These are phyloP conservation scores for Trisateles emortualis DNA, from an alignment of 2,888 invertebrate species.

Conservation along the genomic window DNA sequence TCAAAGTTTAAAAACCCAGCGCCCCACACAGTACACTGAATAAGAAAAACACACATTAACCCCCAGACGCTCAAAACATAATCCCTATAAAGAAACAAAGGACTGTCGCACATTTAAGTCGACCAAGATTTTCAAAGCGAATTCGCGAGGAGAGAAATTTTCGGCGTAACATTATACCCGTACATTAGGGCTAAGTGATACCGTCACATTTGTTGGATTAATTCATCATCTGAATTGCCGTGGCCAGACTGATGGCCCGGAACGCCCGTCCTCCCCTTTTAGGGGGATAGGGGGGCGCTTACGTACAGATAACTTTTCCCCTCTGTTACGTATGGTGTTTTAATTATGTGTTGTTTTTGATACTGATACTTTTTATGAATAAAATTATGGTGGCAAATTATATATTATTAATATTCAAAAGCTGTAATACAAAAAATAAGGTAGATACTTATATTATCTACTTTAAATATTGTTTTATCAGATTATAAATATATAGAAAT, in stretches of 20 bases:
- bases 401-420: too few relatives aligned
- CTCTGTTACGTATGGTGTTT: conserved; percentile 73
- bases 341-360: conserved; percentile 69
- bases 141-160: conserved; percentile 66
- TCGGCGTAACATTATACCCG: conserved; percentile 85
- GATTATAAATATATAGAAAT: too few relatives aligned
- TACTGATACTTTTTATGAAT: conserved; percentile 11
- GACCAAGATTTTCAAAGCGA: conserved; percentile 68
- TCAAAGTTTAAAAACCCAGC: neutral
- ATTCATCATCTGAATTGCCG: conserved; percentile 87
- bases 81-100: conserved; percentile 65
- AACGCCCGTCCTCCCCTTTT: conserved; percentile 64
- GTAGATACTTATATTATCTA: too few relatives aligned
- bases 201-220: conserved; percentile 87
- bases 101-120: conserved; percentile 62
- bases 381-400: neutral
- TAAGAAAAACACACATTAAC: conserved; percentile 55
- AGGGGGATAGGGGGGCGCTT: conserved; percentile 47
- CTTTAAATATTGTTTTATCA: too few relatives aligned
- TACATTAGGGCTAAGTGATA: conserved; percentile 87
- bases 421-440: too few relatives aligned
- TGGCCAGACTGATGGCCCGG: conserved; percentile 86
- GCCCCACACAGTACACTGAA: conserved; percentile 10
- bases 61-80: conserved; percentile 52
- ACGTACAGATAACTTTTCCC: conserved; percentile 64